These are phyloP conservation scores for Leptarthrus brevirostris DNA, from an alignment of 2,888 invertebrate genomes.

Conservation along the genomic window DNA sequence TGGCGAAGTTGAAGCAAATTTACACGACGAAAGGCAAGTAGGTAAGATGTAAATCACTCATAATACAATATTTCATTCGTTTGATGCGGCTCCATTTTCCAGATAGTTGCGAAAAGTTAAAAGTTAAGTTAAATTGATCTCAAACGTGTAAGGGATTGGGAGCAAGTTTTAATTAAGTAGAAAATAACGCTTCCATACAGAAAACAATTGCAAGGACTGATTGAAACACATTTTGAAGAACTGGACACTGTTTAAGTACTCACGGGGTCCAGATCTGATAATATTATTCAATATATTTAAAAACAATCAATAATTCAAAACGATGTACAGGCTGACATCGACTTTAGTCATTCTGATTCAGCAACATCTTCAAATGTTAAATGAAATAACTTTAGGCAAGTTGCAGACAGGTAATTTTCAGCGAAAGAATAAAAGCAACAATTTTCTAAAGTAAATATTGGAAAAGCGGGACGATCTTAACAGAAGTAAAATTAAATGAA, in stretches of 20 bases:
- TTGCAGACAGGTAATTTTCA: too few species aligned
- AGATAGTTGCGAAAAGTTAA: too few species aligned
- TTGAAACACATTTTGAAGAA: background rate
- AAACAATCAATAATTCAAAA: background rate
- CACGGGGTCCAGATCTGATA: conserved; percentile 25
- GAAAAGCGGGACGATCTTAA: conserved; percentile 12
- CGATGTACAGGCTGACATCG: conserved; percentile 16
- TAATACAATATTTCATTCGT: too few species aligned
- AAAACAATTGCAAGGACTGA: background rate
- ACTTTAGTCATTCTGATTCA: conserved; percentile 1
- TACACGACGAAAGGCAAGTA: too few species aligned
- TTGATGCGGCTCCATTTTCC: too few species aligned
- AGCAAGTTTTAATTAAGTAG: conserved; percentile 9
- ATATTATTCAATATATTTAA: background rate
- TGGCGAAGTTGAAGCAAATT: too few species aligned
- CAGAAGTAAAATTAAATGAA: background rate
- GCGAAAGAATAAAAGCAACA: too few species aligned
- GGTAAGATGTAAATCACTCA: too few species aligned
- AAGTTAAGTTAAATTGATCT: background rate
- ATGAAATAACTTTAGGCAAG: conserved; percentile 8
- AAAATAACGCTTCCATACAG: background rate
- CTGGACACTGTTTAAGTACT: conserved; percentile 24
- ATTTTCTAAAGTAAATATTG: too few species aligned
- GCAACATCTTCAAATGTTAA: background rate
- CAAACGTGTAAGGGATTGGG: conserved; percentile 16